Conservation (phyloP, 2,113 vertebrate species). For the Tragulus kanchil region DNA sequence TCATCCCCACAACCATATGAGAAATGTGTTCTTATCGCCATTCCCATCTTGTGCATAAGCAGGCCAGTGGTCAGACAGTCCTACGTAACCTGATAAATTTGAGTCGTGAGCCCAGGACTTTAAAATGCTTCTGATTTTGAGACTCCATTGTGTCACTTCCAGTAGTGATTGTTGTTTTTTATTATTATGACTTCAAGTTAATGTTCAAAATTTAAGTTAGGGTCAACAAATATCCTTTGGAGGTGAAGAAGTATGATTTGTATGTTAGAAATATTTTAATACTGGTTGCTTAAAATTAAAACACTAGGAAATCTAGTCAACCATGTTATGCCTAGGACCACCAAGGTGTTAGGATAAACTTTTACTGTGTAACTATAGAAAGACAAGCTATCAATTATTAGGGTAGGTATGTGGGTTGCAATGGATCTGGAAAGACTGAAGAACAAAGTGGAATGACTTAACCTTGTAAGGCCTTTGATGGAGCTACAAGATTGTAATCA, state of each 20-base stretch:
- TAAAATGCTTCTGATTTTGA: background rate
- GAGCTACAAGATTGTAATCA: background rate
- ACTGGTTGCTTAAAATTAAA: conserved; percentile 25
- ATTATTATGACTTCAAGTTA: background rate
- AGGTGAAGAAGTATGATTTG: background rate
- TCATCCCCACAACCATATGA: background rate
- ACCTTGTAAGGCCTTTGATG: background rate
- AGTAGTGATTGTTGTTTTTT: conserved; percentile 49
- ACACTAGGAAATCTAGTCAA: conserved; percentile 4
- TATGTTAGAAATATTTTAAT: conserved; percentile 25
- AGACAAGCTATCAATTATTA: background rate
- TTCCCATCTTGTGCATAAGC: conserved; percentile 14
- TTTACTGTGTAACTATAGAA: background rate
- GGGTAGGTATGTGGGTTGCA: background rate
- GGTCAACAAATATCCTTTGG: conserved; percentile 4
- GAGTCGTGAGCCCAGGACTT: background rate
- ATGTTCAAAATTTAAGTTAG: conserved; percentile 32
- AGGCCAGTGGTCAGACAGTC: background rate
- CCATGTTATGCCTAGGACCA: background rate
- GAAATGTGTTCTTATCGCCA: background rate
- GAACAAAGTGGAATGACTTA: background rate
- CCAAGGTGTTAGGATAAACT: background rate
- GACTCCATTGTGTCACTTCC: background rate
- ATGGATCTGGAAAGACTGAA: background rate
- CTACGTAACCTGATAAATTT: background rate